These are phyloP conservation scores for Argopecten irradians DNA, from an alignment of 1,140 invertebrate genomes.

Conservation along the genomic window DNA sequence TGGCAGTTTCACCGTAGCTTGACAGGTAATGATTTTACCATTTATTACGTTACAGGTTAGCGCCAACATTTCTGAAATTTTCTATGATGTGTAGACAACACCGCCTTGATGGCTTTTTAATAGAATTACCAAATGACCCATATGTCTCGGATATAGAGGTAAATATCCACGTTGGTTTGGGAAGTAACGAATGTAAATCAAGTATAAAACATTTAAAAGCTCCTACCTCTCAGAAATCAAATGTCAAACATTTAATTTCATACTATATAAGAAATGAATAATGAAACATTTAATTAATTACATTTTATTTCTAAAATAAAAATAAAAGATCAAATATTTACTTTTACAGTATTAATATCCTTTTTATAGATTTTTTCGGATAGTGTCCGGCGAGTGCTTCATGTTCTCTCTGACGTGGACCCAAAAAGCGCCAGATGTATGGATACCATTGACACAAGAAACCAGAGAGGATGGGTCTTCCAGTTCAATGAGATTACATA, in stretches of 20 bases:
- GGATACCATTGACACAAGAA: constrained; percentile 61
- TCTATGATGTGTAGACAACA: constrained; percentile 57
- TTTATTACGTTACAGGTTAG: constrained; percentile 48
- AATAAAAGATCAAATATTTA: no score
- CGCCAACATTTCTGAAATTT: constrained; percentile 67
- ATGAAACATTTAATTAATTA: not conserved
- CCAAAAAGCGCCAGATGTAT: constrained; percentile 62
- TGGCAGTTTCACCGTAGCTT: no score
- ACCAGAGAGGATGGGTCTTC: constrained; percentile 69
- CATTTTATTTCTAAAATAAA: not conserved
- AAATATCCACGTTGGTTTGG: not conserved
- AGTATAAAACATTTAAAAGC: no score
- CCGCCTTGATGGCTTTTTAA: constrained; percentile 67
- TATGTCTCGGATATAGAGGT: constrained; percentile 64
- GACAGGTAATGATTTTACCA: not conserved
- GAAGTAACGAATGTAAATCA: no score
- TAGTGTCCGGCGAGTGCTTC: constrained; percentile 60
- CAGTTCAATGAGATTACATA: constrained; percentile 72
- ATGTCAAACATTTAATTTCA: not conserved
- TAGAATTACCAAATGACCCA: constrained; percentile 60
- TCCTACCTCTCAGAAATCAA: not conserved
- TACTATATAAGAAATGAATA: not conserved
- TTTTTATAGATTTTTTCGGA: constrained; percentile 65
- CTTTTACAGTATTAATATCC: not conserved
- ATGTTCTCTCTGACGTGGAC: constrained; percentile 63